These are phyloP conservation scores for Latheticus oryzae DNA, from an alignment of 2,888 invertebrate genomes.

Conservation along the genomic window DNA sequence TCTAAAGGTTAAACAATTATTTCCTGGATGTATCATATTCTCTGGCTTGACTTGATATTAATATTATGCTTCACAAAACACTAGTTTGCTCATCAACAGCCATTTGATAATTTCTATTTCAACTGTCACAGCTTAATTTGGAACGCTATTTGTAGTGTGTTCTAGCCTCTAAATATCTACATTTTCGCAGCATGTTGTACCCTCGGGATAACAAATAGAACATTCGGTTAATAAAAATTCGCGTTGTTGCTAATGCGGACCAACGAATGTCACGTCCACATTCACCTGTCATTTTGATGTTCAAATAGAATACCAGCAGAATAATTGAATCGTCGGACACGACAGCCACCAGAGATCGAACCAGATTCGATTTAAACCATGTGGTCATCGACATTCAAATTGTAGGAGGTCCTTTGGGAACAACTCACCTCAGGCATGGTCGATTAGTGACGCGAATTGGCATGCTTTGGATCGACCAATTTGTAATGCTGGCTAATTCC, in stretches of 20 bases:
- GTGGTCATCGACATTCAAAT: conserved; percentile 62
- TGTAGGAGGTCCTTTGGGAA: conserved; percentile 55
- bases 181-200: no score
- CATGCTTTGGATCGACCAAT: conserved; percentile 35
- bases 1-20: no score
- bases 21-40: no score
- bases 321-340: conserved; percentile 60
- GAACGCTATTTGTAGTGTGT: no score
- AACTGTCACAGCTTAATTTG: no score
- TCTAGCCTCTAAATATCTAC: no score
- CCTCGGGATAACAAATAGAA: conserved; percentile 9
- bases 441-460: conserved; percentile 51
- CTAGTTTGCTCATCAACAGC: no score
- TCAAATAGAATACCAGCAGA: conserved; percentile 55
- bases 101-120: no score
- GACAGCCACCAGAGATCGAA: conserved; percentile 60
- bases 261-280: conserved; percentile 47
- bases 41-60: no score
- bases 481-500: conserved; percentile 36
- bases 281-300: conserved; percentile 52
- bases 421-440: conserved; percentile 48
- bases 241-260: conserved; percentile 23
- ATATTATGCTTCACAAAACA: no score
- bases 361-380: conserved; percentile 62
- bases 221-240: conserved; percentile 29